Base-by-base conservation (phyloP, 2,888 invertebrate species). In the Ligdia adustata region DNA sequence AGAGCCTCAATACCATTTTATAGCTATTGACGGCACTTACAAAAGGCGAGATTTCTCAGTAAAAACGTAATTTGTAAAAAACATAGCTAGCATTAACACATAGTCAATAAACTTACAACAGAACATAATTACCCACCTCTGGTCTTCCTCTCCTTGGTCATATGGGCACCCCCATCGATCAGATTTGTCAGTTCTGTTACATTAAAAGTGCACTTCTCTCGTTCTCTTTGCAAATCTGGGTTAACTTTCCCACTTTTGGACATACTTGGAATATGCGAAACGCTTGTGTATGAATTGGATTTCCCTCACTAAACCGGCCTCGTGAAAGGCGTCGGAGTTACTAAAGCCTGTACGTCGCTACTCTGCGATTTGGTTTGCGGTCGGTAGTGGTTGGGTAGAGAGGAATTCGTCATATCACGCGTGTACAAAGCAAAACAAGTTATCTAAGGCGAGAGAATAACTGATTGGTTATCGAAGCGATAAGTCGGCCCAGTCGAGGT, bases 151-250 rank as follows among this genome's bases (percentile, higher is more conserved):
- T 93, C 93, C 38, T 89, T 83, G 1, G 96, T 96, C 80, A 94
- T 94, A 41, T 94, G 91, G 41, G 84, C 82, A n/a, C 95, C 94
- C 3, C 97, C 97, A 82, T 96, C 95, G 59, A 96, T 90, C 57
- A 96, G 90, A 72, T 95, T 83, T 0, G 96, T 96, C 57, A 97
- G 88, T 82, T 97, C 97, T 44, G 87, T 80, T 1, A 93, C 83
- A 73, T 94, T 90, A 72, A 96, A 96, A n/a, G 93, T 92, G 64
- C 96, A 95, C 62, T 92, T 93, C 54, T 93, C 89, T 52, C 96
- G 92, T 84, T 96, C 96, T 61, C 89, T 93, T 69, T 90, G 90
- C 52, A 96, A 86, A 85, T 96, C 96, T 7, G 91, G 80, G 80
- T 95, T 95, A 22, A 94, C 78, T 72, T 79, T 78, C 12, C 57